phyloP scores from a whole-genome alignment of 2,113 vertebrate genomes.

The Crotalus helleri region DNA sequence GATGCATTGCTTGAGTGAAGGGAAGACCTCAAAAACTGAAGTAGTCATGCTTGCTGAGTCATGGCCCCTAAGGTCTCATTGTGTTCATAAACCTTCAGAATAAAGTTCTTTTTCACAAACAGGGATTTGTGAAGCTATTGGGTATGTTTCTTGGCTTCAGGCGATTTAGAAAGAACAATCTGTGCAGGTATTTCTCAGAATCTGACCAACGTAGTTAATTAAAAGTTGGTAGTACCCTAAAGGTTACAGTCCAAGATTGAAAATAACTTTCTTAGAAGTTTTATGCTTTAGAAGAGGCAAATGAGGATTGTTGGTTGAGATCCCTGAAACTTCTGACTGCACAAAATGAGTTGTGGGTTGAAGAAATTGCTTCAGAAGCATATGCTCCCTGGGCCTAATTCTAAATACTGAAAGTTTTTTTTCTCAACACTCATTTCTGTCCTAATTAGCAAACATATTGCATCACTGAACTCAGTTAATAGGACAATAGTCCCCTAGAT shows the following conservation, averaged over 20 bases:
- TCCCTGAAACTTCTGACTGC: not conserved
- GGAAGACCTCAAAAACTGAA: not conserved
- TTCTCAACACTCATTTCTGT: conserved; percentile 33
- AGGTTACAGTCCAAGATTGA: not conserved
- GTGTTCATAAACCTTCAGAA: not conserved
- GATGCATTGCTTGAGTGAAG: not conserved
- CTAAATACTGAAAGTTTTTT: not conserved
- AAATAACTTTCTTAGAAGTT: not conserved
- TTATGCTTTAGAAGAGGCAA: not conserved
- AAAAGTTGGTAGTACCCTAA: not conserved
- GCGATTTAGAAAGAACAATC: not conserved
- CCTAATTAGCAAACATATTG: conserved; percentile 37
- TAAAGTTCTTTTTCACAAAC: not conserved
- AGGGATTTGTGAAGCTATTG: not conserved
- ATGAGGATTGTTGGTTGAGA: not conserved
- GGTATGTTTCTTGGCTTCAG: not conserved
- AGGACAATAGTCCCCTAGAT: conserved; percentile 23
- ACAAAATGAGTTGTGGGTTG: not conserved
- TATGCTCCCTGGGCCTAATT: not conserved
- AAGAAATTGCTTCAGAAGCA: not conserved
- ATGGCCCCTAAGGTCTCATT: not conserved
- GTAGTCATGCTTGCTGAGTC: not conserved
- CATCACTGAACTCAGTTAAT: conserved; percentile 22
- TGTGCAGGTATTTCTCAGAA: not conserved
- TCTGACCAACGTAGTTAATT: not conserved